Base-by-base conservation (phyloP, 1,140 invertebrate species). In the Ceratitis capitata region DNA sequence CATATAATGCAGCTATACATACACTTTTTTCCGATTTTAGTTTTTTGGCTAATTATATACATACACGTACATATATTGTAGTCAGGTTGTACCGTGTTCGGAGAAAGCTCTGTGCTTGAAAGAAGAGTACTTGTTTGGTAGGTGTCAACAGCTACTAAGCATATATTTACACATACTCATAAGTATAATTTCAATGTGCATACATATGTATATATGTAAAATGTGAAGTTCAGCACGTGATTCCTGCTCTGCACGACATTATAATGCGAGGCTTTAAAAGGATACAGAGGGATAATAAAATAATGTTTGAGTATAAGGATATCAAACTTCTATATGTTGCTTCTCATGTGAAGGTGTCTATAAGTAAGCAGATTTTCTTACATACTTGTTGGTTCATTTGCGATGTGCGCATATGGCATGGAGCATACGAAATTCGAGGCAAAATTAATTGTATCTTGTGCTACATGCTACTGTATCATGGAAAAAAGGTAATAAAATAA, bases 271-370 rank as follows among this genome's bases (percentile, higher is more conserved):
- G 19, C 29, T 69, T 14, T 42, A 9, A 45, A 39, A 74, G 58
- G 82, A 86, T 53, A 51, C 49, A 58, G 26, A 32, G 84, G 82
- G 35, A 86, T 84, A 56, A 84, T 14, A 84, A 86, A 86, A 84
- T 86, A 86, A 86, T 86, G 84, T 86, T 86, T 83, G 51, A 83
- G 85, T 83, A 45, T 82, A 82, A 51, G 82, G 35, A 14, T 32
- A 6, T 12, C 10, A 69, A 9, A 16, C 26, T 16, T n/a, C 26
- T 32, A 0, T 69, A 12, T 39, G 4, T n/a, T 4, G 6, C n/a
- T n/a, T n/a, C n/a, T n/a, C n/a, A n/a, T 9, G 29, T 32, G 12
- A 2, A 64, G 29, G n/a, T 32, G 19, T 64, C 26, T 69, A 23
- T 14, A 16, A n/a, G 5, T 35, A 12, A 32, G 9, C 9, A 69